A percentile compares a stretch with the other conserved stretches of the same genome.
Evolutionary conservation across 2,888 invertebrate species (phyloP).

Genomic region (Labia minor): DNA sequence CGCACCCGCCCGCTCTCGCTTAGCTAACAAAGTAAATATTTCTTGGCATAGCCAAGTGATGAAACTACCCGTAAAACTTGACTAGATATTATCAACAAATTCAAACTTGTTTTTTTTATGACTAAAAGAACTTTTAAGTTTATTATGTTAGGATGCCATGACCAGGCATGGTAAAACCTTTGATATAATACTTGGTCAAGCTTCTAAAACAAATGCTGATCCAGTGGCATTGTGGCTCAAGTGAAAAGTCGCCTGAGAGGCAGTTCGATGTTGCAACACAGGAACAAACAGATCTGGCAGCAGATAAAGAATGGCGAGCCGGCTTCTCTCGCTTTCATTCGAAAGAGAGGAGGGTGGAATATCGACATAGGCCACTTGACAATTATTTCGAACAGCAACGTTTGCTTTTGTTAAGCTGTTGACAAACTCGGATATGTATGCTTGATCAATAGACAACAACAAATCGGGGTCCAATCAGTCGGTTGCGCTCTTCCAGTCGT

Average conservation of each 20-base stretch:
- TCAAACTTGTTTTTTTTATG: slow-evolving; percentile 19
- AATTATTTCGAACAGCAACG: background rate
- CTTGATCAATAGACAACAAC: background rate
- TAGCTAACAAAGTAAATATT: background rate
- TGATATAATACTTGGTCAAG: background rate
- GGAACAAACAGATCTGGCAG: background rate
- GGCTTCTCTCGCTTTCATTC: background rate
- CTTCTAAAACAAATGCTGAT: background rate
- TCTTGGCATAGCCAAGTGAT: background rate
- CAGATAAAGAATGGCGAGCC: background rate
- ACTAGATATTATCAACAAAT: slow-evolving; percentile 17
- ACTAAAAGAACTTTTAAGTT: slow-evolving; percentile 15
- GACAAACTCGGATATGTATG: background rate
- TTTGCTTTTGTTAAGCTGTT: background rate
- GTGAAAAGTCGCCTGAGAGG: background rate
- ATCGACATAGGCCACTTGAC: background rate
- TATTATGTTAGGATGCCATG: slow-evolving; percentile 17
- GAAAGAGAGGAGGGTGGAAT: background rate
- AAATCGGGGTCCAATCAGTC: background rate
- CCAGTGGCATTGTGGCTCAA: background rate
- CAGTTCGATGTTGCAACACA: background rate
- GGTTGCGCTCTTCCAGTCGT: background rate
- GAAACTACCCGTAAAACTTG: background rate
- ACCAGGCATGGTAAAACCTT: background rate
- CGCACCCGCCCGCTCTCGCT: background rate